Base-by-base conservation (phyloP, 2,113 vertebrate genomes). In the Trogon surrucura region DNA sequence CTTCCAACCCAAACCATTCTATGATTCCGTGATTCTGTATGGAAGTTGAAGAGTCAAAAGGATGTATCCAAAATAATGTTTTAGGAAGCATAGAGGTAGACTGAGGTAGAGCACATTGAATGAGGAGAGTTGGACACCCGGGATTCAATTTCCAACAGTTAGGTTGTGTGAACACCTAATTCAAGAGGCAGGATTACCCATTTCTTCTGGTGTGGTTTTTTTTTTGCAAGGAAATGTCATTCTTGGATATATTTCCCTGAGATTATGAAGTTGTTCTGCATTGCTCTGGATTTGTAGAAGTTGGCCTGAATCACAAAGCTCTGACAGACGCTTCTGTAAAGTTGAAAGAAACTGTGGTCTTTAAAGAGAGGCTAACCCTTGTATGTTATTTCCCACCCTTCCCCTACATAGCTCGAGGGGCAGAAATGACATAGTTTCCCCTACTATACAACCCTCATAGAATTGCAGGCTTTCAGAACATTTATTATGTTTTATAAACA, bases 361-460 rank as follows among this genome's bases (percentile, higher is more conserved):
- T n/a, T 27, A 72, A 83, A 45, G 36, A 83, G 16, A 67, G 6
- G 13, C 58, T 32, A 77, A 56, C 3, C 4, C 34, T 78, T 22
- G 17, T 78, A 8, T 58, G 23, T 36, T 45, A 48, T 26, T 71
- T 67, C 16, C 34, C 4, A n/a, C 6, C 3, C 5, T 16, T 74
- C 13, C 14, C 8, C 26, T 41, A 16, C 13, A 30, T 77, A 60
- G 45, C 21, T 67, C 0, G 0, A 15, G 0, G 1, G 1, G 9
- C 8, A 3, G 32, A 36, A 81, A 65, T 65, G 32, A 53, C n/a
- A 69, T 51, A 23, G 30, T 51, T 96, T 75, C 44, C 15, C 36
- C 29, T 56, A n/a, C 54, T 32, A 26, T 9, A 44, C 26, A 70
- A 41, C 15, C 6, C 29, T 48, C 21, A 25, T 3, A 70, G 38